These are phyloP conservation scores for Hirudinaria manillensis DNA, from an alignment of 2,888 invertebrate species.

Conservation along the genomic window DNA sequence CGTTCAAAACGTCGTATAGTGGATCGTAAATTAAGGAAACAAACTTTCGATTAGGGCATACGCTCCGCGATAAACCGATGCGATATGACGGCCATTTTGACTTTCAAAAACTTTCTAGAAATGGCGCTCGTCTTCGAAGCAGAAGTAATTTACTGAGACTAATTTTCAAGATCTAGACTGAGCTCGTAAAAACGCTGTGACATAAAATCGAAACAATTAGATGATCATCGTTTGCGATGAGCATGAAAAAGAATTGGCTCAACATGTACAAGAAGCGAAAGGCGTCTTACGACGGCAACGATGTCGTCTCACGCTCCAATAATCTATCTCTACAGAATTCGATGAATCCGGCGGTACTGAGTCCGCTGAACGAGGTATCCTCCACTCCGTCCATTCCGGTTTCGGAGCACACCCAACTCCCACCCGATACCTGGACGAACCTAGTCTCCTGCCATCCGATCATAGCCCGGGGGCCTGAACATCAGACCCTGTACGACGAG, in stretches of 20 bases:
- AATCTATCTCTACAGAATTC: slow-evolving; percentile 17
- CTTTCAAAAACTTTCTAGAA: not conserved
- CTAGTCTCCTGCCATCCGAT: not conserved
- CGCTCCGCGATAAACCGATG: not conserved
- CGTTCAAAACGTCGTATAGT: slow-evolving; percentile 15
- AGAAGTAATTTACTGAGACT: not conserved
- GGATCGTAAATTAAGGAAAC: slow-evolving; percentile 8
- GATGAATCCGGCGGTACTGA: not conserved
- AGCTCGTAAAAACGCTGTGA: too few relatives aligned
- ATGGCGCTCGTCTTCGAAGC: not conserved
- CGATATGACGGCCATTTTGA: not conserved
- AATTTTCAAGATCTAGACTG: not conserved
- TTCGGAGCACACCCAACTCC: not conserved
- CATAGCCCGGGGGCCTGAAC: not conserved
- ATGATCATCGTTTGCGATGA: not conserved
- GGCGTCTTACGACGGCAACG: slow-evolving; percentile 20
- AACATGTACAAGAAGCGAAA: slow-evolving; percentile 29
- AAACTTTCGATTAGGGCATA: not conserved
- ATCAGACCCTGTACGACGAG: slow-evolving; percentile 25
- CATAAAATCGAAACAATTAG: slow-evolving; percentile 1
- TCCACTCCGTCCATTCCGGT: not conserved
- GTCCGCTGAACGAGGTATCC: not conserved
- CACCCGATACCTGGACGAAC: not conserved
- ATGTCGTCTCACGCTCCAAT: slow-evolving; percentile 10
- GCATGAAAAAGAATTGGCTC: slow-evolving; percentile 10